Conservation (phyloP, 2,113 vertebrate genomes). For the Carettochelys insculpta region DNA sequence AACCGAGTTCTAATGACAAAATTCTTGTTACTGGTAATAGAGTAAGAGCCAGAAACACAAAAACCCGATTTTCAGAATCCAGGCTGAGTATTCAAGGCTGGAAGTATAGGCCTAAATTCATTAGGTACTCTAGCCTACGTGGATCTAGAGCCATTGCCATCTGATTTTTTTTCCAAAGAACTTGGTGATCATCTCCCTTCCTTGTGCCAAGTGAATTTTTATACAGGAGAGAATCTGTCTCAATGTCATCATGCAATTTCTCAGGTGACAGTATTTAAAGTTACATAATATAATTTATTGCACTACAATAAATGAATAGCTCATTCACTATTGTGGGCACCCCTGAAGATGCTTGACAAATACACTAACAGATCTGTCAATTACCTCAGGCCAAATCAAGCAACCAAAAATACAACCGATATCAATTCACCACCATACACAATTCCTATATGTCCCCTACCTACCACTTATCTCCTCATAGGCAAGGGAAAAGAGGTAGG, state of each 20-base stretch:
- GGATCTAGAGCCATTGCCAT: neutral
- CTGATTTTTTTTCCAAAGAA: no score
- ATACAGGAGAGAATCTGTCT: neutral
- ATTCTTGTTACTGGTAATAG: neutral
- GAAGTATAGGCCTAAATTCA: neutral
- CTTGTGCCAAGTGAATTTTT: neutral
- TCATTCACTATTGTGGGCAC: neutral
- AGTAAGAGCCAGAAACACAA: neutral
- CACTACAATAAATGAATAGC: neutral
- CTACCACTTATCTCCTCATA: neutral
- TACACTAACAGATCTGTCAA: neutral
- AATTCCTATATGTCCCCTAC: neutral
- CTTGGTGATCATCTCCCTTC: neutral
- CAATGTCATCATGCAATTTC: neutral
- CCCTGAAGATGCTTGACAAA: neutral
- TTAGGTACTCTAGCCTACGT: neutral
- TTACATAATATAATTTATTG: neutral
- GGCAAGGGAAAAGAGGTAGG: neutral
- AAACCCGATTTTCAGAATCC: neutral
- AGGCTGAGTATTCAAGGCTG: neutral
- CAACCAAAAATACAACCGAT: neutral
- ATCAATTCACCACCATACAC: neutral
- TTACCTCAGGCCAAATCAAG: neutral
- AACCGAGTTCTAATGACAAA: neutral
- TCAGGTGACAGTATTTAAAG: neutral